These are phyloP conservation scores for Adelognathus sp. DNA, from an alignment of 2,888 invertebrate species.

Conservation along the genomic window DNA sequence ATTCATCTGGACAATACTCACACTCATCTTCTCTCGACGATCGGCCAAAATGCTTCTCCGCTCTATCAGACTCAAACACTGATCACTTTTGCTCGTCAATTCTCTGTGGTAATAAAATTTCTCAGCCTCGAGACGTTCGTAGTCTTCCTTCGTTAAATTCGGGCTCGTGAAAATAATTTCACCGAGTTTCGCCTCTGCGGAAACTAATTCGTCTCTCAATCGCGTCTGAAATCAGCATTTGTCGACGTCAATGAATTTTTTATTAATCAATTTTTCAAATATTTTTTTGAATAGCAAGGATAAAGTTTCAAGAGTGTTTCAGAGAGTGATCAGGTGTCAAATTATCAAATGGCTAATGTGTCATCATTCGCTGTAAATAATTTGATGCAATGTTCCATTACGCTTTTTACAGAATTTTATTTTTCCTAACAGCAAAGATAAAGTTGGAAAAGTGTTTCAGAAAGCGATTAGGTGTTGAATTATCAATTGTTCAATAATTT, in stretches of 20 bases:
- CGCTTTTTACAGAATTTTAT: neutral
- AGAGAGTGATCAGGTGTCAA: no score
- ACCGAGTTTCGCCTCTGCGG: conserved; percentile 37
- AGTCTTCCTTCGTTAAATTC: conserved; percentile 60
- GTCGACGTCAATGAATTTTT: conserved; percentile 1
- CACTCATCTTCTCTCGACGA: conserved; percentile 4
- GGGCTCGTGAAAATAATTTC: conserved; percentile 36
- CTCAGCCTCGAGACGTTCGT: conserved; percentile 60
- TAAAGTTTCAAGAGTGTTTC: no score
- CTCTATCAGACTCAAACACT: conserved; percentile 1
- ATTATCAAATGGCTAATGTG: no score
- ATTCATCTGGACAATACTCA: conserved; percentile 10
- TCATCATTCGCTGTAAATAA: no score
- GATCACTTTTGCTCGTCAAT: conserved; percentile 10
- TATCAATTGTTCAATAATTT: no score
- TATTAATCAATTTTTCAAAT: conserved; percentile 4
- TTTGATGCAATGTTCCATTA: no score
- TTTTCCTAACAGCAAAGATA: neutral
- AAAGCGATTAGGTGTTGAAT: no score
- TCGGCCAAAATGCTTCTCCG: neutral
- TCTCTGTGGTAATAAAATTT: conserved; percentile 57
- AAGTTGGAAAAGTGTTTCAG: no score
- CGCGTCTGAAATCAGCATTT: conserved; percentile 53
- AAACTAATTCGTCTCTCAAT: conserved; percentile 52
- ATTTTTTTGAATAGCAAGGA: neutral